Evolutionary conservation across 2,797 vertebrate species (phyloP).

Genomic region (Crax fasciolata): DNA sequence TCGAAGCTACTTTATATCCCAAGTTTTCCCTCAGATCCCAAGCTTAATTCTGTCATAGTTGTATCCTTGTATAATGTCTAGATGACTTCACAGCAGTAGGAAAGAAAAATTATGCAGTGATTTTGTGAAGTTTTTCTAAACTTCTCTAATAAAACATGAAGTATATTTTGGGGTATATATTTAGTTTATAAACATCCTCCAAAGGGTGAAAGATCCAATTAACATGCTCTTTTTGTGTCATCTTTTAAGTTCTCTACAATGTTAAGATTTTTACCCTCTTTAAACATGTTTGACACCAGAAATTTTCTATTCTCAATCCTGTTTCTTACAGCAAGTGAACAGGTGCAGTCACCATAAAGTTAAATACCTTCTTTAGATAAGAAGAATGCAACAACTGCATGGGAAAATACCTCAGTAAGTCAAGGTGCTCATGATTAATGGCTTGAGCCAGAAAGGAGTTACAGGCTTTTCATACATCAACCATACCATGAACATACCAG

Average conservation of each 20-base stretch:
- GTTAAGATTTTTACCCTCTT: not conserved
- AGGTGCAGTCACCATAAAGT: not conserved
- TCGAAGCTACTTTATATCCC: not conserved
- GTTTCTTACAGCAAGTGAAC: not conserved
- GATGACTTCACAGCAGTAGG: not conserved
- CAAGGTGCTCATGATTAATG: not conserved
- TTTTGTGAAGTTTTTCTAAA: not conserved
- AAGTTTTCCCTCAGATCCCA: not conserved
- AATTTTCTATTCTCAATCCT: not conserved
- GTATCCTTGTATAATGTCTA: not conserved
- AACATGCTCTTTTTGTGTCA: not conserved
- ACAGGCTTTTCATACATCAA: not conserved
- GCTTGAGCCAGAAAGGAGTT: not conserved
- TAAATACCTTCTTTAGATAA: not conserved
- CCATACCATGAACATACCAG: not conserved
- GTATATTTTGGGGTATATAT: not conserved
- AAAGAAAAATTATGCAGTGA: not conserved
- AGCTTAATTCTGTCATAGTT: not conserved
- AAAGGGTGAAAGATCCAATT: conserved; percentile 5
- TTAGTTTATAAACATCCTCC: not conserved
- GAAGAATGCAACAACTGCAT: not conserved
- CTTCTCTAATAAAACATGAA: not conserved
- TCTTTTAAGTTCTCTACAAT: not conserved
- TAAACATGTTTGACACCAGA: conserved; percentile 18
- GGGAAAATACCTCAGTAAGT: not conserved